A percentile compares a stretch with the other conserved stretches of the same genome.
Conservation (phyloP, 1,140 invertebrate species). For the Temnothorax longispinosus region DNA sequence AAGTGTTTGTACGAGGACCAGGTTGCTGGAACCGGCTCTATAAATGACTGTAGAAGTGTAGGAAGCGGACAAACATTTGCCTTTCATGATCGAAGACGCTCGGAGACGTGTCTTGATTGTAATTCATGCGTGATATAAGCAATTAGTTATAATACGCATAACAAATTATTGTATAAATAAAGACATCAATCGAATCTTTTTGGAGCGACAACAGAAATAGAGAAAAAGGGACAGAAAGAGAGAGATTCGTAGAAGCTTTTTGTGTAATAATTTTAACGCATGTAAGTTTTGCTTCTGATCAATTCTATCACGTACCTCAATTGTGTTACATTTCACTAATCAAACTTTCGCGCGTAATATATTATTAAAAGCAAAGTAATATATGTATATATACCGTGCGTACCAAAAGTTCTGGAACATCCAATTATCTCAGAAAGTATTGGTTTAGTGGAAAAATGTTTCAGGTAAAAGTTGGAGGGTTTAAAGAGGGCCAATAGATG, state of each 20-base stretch:
- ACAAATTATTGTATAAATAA: neutral
- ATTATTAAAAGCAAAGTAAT: neutral
- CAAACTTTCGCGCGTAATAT: neutral
- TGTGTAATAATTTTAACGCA: neutral
- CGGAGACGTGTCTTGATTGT: neutral
- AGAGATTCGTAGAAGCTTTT: neutral
- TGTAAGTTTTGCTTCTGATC: neutral
- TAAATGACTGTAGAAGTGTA: constrained; percentile 64
- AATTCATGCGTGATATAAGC: neutral
- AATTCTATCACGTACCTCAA: neutral
- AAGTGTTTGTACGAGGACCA: constrained; percentile 16
- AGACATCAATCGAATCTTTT: neutral
- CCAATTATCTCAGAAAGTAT: no score
- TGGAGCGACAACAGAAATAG: neutral
- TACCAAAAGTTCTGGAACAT: no score
- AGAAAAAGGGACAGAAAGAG: neutral
- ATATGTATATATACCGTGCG: neutral
- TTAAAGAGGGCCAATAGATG: no score
- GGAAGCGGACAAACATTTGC: constrained; percentile 39
- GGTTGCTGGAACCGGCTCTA: constrained; percentile 55
- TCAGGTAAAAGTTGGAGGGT: no score
- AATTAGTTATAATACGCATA: neutral
- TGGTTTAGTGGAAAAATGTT: no score
- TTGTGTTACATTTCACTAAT: neutral
- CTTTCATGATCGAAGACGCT: constrained; percentile 52